Evolutionary conservation across 2,113 vertebrate genomes (phyloP), one percentile per base, ranked within the genome.

Genomic region (Cyanoliseus patagonus): DNA sequence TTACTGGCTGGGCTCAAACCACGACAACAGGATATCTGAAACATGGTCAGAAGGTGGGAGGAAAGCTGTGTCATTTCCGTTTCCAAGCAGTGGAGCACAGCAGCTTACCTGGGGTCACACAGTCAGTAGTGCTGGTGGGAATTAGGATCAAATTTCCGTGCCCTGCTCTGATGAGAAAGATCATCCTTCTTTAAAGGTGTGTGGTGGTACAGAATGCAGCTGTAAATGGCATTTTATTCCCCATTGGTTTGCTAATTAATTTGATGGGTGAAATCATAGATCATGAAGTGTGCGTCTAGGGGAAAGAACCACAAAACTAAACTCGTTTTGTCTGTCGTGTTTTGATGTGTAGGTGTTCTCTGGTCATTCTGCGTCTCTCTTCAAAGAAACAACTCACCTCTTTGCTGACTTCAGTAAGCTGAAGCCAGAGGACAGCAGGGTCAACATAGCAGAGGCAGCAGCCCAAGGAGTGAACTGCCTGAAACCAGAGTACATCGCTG

Each of bases 401-500:
- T 99, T 99, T 86, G 99, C 98, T 81, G 99, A 99, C 96, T 98
- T 99, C 73, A 98, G 95, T 88, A 99, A 99, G 47, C 97, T 99
- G 81, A 99, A 99, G 92, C 98, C 98, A 2, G 98, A 97, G 11
- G 99, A 99, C 80, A 86, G 96, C 80, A 98, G 97, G 84, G 97
- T 99, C 28, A 97, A 99, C 0, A 52, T 99, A 25, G 91, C 97
- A 4, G 98, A 99, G 41, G 99, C 99, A 0, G 91, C 98, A 39
- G 94, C 98, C 47, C 98, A 99, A 3, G 98, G 98, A 31, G 98
- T 99, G 64, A 97, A 94, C 68, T 99, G 99, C 94, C 94, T 99
- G 80, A 99, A 98, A 78, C 99, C 99, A 0, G 99, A 99, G 74
- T 99, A 99, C 96, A 99, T 99, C 2, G 99, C 99, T 31, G 99